Evolutionary conservation across 2,113 vertebrate species (phyloP).

Genomic region (Dasyurus viverrinus): DNA sequence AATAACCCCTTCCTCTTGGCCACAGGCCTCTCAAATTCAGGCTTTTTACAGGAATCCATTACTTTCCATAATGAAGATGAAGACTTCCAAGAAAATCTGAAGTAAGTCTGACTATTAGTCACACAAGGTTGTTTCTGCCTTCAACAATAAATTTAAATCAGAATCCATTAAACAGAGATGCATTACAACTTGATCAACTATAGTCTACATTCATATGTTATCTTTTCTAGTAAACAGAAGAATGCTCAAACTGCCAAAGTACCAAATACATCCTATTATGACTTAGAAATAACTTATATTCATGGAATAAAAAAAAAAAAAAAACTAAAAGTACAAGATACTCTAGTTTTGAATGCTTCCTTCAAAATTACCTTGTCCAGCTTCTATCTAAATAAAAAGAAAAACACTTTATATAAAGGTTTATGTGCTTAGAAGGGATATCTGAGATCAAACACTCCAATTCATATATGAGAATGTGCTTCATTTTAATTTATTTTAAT

Average conservation of each 20-base stretch:
- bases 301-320: not conserved
- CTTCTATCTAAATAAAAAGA: not conserved
- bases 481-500: no score
- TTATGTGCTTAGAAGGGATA: not conserved
- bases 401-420: not conserved
- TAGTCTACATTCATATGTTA: not conserved
- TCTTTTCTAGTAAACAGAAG: not conserved
- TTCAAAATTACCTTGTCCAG: not conserved
- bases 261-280: not conserved
- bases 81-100: not conserved
- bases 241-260: not conserved
- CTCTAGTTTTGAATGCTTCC: not conserved
- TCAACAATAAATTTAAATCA: not conserved
- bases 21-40: not conserved
- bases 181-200: not conserved
- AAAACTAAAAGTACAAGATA: not conserved
- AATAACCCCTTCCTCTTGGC: not conserved
- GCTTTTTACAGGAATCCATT: not conserved
- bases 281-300: not conserved
- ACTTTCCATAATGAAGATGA: not conserved
- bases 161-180: not conserved
- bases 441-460: not conserved
- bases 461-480: not conserved
- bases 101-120: not conserved
- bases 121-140: not conserved